Base-by-base conservation (phyloP, 1,140 invertebrate genomes). In the Sitophilus oryzae region DNA sequence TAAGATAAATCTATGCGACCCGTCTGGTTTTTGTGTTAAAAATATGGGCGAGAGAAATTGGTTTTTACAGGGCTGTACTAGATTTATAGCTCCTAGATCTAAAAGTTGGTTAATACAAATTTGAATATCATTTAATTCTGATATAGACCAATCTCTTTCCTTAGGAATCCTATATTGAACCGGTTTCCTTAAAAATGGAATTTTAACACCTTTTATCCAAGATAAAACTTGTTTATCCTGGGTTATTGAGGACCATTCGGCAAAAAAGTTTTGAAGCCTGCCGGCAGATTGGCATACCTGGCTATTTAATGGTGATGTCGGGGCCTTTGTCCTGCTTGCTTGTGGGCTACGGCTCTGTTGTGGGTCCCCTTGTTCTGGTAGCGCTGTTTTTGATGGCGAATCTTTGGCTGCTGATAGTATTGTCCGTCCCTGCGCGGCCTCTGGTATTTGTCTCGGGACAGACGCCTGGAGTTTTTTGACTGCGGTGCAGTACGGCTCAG, bases 31-130 rank as follows among this genome's bases (percentile, higher is more conserved):
- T n/a, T 52, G 61, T 6, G 54, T 19, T 14, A 66, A 30, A 51
- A 68, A 68, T 47, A 59, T 52, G 43, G 41, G 43, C 10, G 66
- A 68, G 9, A 66, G 16, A 62, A 67, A 69, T 51, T 64, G 52
- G 1, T 52, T 30, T 34, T 22, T 30, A 19, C 35, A 6, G 3
- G 23, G 23, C 10, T n/a, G 11, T 15, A 14, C 15, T 47, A 20
- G 20, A 6, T 10, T 25, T 36, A 51, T 42, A 34, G 46, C 19
- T 42, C 46, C 53, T 41, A 25, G 5, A 10, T 36, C 18, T 15
- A 49, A 15, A 15, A 48, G 21, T 5, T 30, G 8, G 16, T 15
- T 14, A n/a, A n/a, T n/a, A n/a, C n/a, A n/a, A n/a, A n/a, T n/a
- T n/a, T n/a, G n/a, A n/a, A n/a, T n/a, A n/a, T 5, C 3, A 8